Percentiles rank a stretch among this genome's conserved stretches.
Evolutionary conservation across 2,113 vertebrate genomes (phyloP).

Genomic region (Furnarius figulus): DNA sequence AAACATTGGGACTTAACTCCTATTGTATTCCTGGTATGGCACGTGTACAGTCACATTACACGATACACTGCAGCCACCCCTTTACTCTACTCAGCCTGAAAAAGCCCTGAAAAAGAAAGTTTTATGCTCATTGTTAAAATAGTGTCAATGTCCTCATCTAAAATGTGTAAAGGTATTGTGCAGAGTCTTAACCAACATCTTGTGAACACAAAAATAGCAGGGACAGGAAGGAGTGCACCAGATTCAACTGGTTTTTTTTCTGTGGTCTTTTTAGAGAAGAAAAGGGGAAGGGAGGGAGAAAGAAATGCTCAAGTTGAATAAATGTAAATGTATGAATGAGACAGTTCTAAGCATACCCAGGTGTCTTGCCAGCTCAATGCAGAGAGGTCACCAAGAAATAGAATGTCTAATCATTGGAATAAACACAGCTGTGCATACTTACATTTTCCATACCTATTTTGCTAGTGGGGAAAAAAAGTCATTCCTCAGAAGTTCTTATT

Average conservation of each 20-base stretch:
- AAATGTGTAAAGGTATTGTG: neutral
- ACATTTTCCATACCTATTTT: slow-evolving; percentile 64
- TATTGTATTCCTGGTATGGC: accelerated
- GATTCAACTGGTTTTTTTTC: neutral
- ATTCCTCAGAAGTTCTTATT: slow-evolving; percentile 40
- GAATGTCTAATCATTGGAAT: slow-evolving; percentile 72
- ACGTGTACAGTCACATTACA: accelerated
- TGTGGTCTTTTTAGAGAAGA: slow-evolving; percentile 6
- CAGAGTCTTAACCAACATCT: neutral
- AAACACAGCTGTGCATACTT: slow-evolving; percentile 74
- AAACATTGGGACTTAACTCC: neutral
- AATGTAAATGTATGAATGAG: slow-evolving; percentile 61
- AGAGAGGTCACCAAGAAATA: slow-evolving; percentile 67
- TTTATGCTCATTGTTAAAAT: neutral
- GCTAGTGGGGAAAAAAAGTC: slow-evolving; percentile 26
- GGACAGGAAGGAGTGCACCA: neutral
- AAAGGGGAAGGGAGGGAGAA: slow-evolving; percentile 29
- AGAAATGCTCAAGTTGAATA: slow-evolving; percentile 49
- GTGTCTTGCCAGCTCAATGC: slow-evolving; percentile 65
- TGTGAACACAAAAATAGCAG: neutral
- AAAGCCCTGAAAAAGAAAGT: neutral
- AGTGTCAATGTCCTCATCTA: neutral
- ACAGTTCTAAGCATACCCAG: slow-evolving; percentile 68
- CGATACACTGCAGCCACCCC: neutral
- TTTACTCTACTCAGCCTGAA: neutral